Percentiles rank a stretch among this genome's conserved stretches.
Conservation (phyloP, 2,888 invertebrate species). For the Pachymerium ferrugineum region DNA sequence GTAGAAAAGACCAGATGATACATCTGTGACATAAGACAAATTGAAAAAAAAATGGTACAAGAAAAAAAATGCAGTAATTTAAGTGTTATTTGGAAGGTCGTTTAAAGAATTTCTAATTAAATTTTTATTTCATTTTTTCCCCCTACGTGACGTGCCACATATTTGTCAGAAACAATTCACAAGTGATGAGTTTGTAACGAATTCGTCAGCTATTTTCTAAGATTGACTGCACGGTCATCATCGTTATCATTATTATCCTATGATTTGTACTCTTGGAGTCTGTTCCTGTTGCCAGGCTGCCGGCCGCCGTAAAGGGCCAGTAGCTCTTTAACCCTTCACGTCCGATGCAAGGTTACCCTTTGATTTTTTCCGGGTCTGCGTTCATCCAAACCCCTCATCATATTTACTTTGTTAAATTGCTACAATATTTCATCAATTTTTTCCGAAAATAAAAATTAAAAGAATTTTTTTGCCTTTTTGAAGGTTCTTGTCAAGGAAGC, state of each 20-base stretch:
- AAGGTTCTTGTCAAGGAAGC: too few relatives aligned
- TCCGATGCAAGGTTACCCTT: constrained; percentile 20
- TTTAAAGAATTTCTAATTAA: background rate
- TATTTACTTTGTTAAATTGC: too few relatives aligned
- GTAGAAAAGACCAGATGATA: background rate
- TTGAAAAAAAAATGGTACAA: background rate
- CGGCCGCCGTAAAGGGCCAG: constrained; percentile 11
- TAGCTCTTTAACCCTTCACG: constrained; percentile 27
- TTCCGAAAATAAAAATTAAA: too few relatives aligned
- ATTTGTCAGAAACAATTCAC: background rate
- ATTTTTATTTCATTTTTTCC: too few relatives aligned
- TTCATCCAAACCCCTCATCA: background rate
- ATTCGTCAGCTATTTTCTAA: constrained; percentile 24
- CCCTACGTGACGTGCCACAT: too few relatives aligned
- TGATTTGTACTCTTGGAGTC: constrained; percentile 16
- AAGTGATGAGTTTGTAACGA: background rate
- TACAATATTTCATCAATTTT: too few relatives aligned
- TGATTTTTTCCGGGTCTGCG: background rate
- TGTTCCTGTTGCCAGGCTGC: constrained; percentile 16
- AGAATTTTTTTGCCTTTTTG: too few relatives aligned
- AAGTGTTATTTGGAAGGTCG: background rate
- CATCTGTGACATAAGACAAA: constrained; percentile 3
- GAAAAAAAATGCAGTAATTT: background rate
- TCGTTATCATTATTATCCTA: constrained; percentile 8
- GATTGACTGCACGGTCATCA: constrained; percentile 23